Evolutionary conservation across 2,888 invertebrate genomes (phyloP).

Genomic region (Macrophya annulata): DNA sequence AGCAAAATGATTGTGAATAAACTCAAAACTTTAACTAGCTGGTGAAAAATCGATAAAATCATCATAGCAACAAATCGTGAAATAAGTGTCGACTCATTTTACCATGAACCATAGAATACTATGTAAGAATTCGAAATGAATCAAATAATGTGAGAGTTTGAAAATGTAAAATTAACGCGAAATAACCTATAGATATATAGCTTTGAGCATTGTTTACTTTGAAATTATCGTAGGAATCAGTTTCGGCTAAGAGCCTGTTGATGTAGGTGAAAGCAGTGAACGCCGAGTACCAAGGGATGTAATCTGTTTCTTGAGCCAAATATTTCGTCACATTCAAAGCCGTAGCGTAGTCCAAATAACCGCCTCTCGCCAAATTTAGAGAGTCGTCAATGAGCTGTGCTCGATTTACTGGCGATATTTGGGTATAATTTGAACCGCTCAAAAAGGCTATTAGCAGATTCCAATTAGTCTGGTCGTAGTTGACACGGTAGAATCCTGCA

Average conservation of each 20-base stretch:
- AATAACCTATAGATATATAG: neutral
- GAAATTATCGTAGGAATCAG: conserved; percentile 46
- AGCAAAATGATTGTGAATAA: too few relatives aligned
- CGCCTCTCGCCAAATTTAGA: conserved; percentile 84
- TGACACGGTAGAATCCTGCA: conserved; percentile 84
- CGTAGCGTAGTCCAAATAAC: conserved; percentile 82
- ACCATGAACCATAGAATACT: too few relatives aligned
- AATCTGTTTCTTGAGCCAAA: conserved; percentile 83
- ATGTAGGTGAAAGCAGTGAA: conserved; percentile 69
- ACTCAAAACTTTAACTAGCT: too few relatives aligned
- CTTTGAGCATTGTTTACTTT: conserved; percentile 29
- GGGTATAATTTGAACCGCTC: conserved; percentile 72
- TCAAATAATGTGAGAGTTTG: too few relatives aligned
- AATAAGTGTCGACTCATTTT: too few relatives aligned
- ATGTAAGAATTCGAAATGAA: too few relatives aligned
- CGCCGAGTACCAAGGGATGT: conserved; percentile 86
- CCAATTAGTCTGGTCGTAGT: conserved; percentile 84
- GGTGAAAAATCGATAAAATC: too few relatives aligned
- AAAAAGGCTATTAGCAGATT: conserved; percentile 80
- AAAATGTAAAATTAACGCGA: too few relatives aligned
- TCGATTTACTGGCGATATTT: conserved; percentile 83
- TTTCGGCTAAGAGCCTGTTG: conserved; percentile 45
- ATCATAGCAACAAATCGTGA: too few relatives aligned
- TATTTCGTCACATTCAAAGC: conserved; percentile 85
- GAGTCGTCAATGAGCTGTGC: conserved; percentile 89